These are phyloP conservation scores for Xylocampa areola DNA, from an alignment of 2,888 invertebrate species.

Conservation along the genomic window DNA sequence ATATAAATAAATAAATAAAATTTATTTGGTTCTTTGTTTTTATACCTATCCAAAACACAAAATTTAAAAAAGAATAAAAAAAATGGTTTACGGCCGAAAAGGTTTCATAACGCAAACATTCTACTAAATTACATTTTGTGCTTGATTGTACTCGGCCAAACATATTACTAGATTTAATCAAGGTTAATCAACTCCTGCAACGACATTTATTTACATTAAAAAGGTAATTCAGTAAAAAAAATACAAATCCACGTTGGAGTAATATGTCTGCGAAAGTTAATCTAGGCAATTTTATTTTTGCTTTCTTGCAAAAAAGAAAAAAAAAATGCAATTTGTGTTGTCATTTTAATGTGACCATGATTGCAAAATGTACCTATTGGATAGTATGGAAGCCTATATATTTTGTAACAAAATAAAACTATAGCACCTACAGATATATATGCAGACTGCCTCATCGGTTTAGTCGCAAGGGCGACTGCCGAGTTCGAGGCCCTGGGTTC, in stretches of 20 bases:
- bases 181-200: not conserved
- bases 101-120: conserved; percentile 1
- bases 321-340: conserved; percentile 49
- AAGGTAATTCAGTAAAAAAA: conserved; percentile 27
- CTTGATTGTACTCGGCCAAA: conserved; percentile 10
- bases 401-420: too few relatives aligned
- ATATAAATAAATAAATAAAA: too few relatives aligned
- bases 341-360: conserved; percentile 26
- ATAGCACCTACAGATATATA: too few relatives aligned
- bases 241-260: conserved; percentile 14
- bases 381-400: too few relatives aligned
- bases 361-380: not conserved
- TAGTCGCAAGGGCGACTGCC: too few relatives aligned
- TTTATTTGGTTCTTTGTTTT: too few relatives aligned
- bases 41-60: too few relatives aligned
- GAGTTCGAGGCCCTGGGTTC: too few relatives aligned
- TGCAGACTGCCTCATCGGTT: too few relatives aligned
- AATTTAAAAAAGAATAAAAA: too few relatives aligned
- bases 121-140: conserved; percentile 12
- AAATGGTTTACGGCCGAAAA: not conserved
- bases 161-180: conserved; percentile 13
- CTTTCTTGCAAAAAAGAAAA: too few relatives aligned
- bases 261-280: conserved; percentile 36
- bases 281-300: conserved; percentile 39
- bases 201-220: conserved; percentile 34